phyloP scores from a whole-genome alignment of 1,140 invertebrate species.

The Ostrea denselamellosa region DNA sequence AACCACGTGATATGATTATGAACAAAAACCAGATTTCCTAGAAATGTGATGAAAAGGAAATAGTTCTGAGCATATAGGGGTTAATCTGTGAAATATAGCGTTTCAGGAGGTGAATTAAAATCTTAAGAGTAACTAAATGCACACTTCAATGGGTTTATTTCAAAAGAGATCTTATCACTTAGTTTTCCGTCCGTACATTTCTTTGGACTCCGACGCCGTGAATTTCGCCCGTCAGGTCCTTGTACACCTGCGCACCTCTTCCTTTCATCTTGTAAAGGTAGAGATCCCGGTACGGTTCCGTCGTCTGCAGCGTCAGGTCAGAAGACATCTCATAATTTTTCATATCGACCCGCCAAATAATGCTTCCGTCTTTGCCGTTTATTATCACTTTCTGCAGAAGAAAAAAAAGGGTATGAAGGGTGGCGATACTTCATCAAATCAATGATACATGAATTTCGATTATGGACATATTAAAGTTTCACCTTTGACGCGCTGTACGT shows the following conservation, averaged over 20 bases:
- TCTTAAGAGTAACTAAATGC: no score
- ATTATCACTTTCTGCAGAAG: conserved; percentile 59
- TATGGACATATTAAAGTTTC: neutral
- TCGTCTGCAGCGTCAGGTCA: conserved; percentile 61
- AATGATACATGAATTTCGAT: neutral
- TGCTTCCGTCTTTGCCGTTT: conserved; percentile 61
- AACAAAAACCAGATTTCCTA: no score
- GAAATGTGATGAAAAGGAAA: no score
- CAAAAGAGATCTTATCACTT: no score
- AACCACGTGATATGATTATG: no score
- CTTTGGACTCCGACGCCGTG: conserved; percentile 42
- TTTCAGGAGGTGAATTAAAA: no score
- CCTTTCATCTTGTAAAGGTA: conserved; percentile 62
- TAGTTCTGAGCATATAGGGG: no score
- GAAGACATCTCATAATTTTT: conserved; percentile 62
- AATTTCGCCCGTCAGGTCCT: conserved; percentile 9
- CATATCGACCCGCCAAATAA: conserved; percentile 57
- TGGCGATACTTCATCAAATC: neutral
- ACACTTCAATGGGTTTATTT: no score
- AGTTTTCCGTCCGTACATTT: conserved; percentile 2
- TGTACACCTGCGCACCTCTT: conserved; percentile 39
- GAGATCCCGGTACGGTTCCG: conserved; percentile 54
- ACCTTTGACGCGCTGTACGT: conserved; percentile 65
- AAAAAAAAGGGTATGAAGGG: neutral
- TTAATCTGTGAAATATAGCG: no score